Base-by-base conservation (phyloP, 2,113 vertebrate genomes). In the Glaucomys volans region DNA sequence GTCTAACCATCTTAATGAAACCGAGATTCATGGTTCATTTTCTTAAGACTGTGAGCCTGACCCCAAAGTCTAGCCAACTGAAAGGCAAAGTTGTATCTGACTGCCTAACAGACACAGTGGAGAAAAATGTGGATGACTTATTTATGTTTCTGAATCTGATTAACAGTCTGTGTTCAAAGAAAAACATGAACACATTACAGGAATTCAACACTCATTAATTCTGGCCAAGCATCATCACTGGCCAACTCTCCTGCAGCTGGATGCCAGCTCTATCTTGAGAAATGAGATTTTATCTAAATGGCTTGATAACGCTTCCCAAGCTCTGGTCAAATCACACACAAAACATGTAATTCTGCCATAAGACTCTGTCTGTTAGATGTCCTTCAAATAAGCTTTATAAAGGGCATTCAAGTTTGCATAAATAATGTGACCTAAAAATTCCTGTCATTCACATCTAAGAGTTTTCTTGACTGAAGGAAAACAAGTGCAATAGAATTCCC, bases 141-240 rank as follows among this genome's bases (percentile, higher is more conserved):
- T 40, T 83, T 79, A 13, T 42, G 37, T 94, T 86, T 88, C 72
- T 81, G 79, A 95, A 47, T 71, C 18, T 79, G 35, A 94, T 26
- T 47, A 87, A 93, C 18, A 87, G 54, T 52, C 16, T 86, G 6
- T 66, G 14, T 80, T 81, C 57, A 81, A 79, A 87, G 50, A 76
- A 86, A 83, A 93, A 92, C 71, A 71, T 3, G 11, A 37, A 76
- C 47, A 92, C 17, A 87, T 28, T 66, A 42, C 13, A 82, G 67
- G 37, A 95, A 93, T 18, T n/a, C n/a, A 82, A 47, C 50, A 75
- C 16, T 84, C 62, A 44, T n/a, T 64, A 40, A 94, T 40, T 90
- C 62, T 44, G 32, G 30, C 64, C 71, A 77, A 64, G 10, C 17
- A 47, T 62, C 37, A 54, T 42, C 32, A 62, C 32, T 40, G 40